Evolutionary conservation across 2,888 invertebrate species (phyloP).

Genomic region (Yponomeuta evonymella): DNA sequence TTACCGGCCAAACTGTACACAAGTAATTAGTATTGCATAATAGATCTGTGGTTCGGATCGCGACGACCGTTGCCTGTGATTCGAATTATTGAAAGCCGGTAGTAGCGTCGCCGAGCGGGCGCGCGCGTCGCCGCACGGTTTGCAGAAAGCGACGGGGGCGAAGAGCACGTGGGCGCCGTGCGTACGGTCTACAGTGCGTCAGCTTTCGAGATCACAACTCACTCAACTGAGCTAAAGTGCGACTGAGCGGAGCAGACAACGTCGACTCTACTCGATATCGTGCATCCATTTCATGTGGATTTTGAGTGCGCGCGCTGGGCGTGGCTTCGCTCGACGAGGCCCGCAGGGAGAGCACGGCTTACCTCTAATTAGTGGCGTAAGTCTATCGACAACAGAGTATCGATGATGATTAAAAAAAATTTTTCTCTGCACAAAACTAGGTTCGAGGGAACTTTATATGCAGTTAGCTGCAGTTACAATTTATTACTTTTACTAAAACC

Average conservation of each 20-base stretch:
- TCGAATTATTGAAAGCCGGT: neutral
- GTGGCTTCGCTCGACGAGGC: conserved; percentile 53
- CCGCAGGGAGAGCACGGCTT: conserved; percentile 47
- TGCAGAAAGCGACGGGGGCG: conserved; percentile 46
- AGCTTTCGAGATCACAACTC: conserved; percentile 56
- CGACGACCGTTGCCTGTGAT: neutral
- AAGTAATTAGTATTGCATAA: too few relatives aligned
- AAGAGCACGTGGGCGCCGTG: conserved; percentile 59
- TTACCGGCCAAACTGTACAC: neutral
- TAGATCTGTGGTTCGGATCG: neutral
- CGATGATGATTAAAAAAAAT: neutral
- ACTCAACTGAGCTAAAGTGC: conserved; percentile 50
- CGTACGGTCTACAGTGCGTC: conserved; percentile 45
- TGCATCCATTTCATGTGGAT: conserved; percentile 60
- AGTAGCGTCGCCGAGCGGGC: neutral
- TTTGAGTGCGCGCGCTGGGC: conserved; percentile 68
- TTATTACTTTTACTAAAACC: too few relatives aligned
- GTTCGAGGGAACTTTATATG: too few relatives aligned
- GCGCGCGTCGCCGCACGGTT: conserved; percentile 5
- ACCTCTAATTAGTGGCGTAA: conserved; percentile 42
- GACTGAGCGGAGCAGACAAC: conserved; percentile 44
- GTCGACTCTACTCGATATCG: conserved; percentile 39
- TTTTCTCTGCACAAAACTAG: too few relatives aligned
- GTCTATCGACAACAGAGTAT: conserved; percentile 37
- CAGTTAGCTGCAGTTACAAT: too few relatives aligned